phyloP scores from a whole-genome alignment of 2,113 vertebrate genomes.

The Lanius ludovicianus region DNA sequence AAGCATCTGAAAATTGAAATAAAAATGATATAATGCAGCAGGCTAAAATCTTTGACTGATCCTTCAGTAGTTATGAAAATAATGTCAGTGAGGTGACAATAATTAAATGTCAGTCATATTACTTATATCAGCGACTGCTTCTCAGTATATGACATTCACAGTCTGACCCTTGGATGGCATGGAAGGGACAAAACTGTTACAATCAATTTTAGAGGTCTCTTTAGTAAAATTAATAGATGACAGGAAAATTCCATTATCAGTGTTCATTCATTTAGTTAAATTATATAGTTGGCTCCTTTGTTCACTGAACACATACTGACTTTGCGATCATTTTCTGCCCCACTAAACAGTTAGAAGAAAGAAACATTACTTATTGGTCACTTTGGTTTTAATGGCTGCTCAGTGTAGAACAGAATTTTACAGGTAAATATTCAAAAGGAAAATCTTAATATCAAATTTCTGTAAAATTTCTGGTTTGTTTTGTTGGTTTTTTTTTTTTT shows the following conservation, averaged over 20 bases:
- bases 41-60: background rate
- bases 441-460: background rate
- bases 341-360: background rate
- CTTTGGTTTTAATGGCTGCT: background rate
- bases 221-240: slow-evolving; percentile 26
- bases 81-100: background rate
- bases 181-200: background rate
- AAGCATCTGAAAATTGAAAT: background rate
- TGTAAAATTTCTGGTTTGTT: background rate
- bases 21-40: background rate
- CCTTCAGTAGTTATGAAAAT: background rate
- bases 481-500: background rate
- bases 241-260: background rate
- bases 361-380: background rate
- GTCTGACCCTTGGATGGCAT: slow-evolving; percentile 35
- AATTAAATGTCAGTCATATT: background rate
- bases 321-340: slow-evolving; percentile 4
- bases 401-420: background rate
- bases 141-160: background rate
- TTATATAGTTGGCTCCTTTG: slow-evolving; percentile 23
- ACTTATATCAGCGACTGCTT: background rate
- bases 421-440: background rate
- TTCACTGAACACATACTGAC: slow-evolving; percentile 14
- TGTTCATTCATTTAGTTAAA: slow-evolving; percentile 43
- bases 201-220: background rate